Conservation (phyloP, 1,140 invertebrate species). For the Aphaenogaster rudis region DNA sequence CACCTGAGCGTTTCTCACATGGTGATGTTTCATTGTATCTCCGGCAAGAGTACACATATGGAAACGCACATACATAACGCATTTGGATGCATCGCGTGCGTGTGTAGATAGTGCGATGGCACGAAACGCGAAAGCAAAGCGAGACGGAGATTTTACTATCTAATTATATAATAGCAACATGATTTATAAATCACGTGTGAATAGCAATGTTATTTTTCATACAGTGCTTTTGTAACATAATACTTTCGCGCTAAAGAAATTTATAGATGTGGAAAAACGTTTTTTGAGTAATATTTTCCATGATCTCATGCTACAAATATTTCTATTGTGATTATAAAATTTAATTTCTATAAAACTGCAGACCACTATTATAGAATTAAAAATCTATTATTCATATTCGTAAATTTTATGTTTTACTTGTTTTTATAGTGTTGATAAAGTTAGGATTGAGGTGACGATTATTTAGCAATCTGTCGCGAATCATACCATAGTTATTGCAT, state of each 20-base stretch:
- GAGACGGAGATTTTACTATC: slow-evolving; percentile 6
- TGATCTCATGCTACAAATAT: neutral
- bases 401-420: neutral
- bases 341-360: neutral
- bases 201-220: neutral
- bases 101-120: slow-evolving; percentile 4
- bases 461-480: slow-evolving; percentile 34
- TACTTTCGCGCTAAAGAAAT: neutral
- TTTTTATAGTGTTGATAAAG: neutral
- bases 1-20: slow-evolving; percentile 45
- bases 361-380: neutral
- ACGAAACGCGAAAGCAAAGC: slow-evolving; percentile 17
- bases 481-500: neutral
- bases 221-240: neutral
- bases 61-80: slow-evolving; percentile 4
- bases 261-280: neutral
- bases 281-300: neutral
- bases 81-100: slow-evolving; percentile 11
- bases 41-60: neutral
- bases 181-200: neutral
- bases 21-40: slow-evolving; percentile 47
- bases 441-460: slow-evolving; percentile 2
- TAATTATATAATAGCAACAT: slow-evolving; percentile 20
- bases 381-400: neutral
- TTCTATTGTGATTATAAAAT: neutral